Evolutionary conservation across 2,113 vertebrate species (phyloP).

Genomic region (Brachionichthys hirsutus): DNA sequence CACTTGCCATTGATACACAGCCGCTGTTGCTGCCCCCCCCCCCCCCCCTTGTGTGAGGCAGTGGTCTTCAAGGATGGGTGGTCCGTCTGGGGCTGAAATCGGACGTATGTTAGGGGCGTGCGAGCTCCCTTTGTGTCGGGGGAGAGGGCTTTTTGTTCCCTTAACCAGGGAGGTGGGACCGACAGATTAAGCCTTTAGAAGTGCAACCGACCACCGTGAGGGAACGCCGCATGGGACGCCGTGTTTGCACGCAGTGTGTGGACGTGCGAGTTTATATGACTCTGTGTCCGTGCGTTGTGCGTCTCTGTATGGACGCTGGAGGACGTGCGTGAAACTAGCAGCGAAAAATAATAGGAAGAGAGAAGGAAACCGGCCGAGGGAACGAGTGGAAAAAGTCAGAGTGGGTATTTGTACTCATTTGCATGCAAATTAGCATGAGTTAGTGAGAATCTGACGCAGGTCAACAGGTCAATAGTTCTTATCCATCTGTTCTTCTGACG

Average conservation of each 20-base stretch:
- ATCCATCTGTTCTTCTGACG: constrained; percentile 79
- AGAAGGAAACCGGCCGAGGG: background rate
- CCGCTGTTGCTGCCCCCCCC: constrained; percentile 28
- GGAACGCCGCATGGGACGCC: constrained; percentile 62
- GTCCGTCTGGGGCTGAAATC: constrained; percentile 69
- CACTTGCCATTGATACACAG: constrained; percentile 51
- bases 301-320: background rate
- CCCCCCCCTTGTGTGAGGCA: constrained; percentile 42
- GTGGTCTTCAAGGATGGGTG: constrained; percentile 74
- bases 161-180: constrained; percentile 77
- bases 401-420: constrained; percentile 67
- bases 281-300: background rate
- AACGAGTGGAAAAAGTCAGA: constrained; percentile 45
- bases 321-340: background rate
- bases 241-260: constrained; percentile 34
- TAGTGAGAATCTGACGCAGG: constrained; percentile 72
- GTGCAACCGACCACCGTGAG: constrained; percentile 76
- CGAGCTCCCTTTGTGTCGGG: constrained; percentile 71
- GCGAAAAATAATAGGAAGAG: background rate
- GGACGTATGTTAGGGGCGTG: constrained; percentile 73
- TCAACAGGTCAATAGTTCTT: constrained; percentile 77
- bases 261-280: constrained; percentile 1
- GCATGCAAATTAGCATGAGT: constrained; percentile 71
- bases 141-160: constrained; percentile 75
- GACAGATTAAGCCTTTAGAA: constrained; percentile 79